A percentile compares a stretch with the other conserved stretches of the same genome.
Conservation (phyloP, 92 coral and sea anemone species). For the Palythoa grandiflora region DNA sequence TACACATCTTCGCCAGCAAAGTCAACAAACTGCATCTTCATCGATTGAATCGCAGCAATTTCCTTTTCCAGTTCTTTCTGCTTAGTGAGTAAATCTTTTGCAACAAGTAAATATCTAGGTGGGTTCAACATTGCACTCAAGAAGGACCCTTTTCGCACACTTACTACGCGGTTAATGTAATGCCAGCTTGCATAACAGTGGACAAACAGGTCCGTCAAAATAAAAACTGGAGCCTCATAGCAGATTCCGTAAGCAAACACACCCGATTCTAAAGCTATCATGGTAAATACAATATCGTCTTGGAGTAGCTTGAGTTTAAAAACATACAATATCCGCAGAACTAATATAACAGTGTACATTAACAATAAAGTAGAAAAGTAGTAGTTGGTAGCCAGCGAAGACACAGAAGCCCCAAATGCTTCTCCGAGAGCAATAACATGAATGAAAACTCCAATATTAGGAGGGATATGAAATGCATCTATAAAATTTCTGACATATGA, state of each 20-base stretch:
- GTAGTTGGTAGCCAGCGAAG: too few relatives aligned
- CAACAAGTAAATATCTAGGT: neutral
- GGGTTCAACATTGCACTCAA: neutral
- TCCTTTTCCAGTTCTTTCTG: too few relatives aligned
- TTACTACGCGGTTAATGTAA: neutral
- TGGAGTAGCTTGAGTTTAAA: neutral
- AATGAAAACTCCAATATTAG: neutral
- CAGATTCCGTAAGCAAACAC: too few relatives aligned
- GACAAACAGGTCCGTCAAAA: neutral
- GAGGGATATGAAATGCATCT: too few relatives aligned
- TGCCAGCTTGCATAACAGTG: conserved; percentile 11
- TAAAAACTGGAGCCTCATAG: too few relatives aligned
- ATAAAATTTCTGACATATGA: too few relatives aligned
- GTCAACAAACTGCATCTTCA: too few relatives aligned
- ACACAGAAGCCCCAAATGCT: neutral
- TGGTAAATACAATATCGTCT: neutral
- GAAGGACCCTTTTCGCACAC: neutral
- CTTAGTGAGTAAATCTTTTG: too few relatives aligned
- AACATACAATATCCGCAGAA: too few relatives aligned
- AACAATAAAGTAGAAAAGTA: neutral
- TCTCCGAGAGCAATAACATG: neutral
- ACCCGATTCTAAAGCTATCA: neutral
- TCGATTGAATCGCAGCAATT: too few relatives aligned
- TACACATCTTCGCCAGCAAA: too few relatives aligned
- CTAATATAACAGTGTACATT: neutral